Base-by-base conservation (phyloP, 2,113 vertebrate species). In the Aix galericulata region DNA sequence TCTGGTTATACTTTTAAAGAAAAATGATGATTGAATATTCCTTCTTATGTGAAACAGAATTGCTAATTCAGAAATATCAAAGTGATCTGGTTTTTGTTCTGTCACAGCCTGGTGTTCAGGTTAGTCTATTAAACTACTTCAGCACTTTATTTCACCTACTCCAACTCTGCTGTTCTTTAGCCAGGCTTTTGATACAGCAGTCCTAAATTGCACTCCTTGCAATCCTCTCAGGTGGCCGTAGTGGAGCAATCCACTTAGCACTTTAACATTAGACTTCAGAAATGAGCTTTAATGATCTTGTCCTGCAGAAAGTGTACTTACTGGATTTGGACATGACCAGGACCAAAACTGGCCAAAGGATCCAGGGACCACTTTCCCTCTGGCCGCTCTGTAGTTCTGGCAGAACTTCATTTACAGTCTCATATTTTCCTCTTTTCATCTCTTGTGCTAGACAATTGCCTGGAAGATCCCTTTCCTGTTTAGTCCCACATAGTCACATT, bases 11-110 rank as follows among this genome's bases (percentile, higher is more conserved):
- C 93, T 97, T 95, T 96, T 94, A 82, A 93, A 93, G 89, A 94
- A 89, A 96, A 96, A 93, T 82, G 87, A 90, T 97, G 96, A 93
- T 94, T 88, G 93, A 92, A 95, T 97, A 95, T 95, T 96, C 86
- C 63, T 94, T 95, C 95, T 92, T 81, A 94, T 86, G 93, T 94
- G 93, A 95, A 97, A 94, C 95, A 95, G 96, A 95, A 96, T 97
- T 96, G 86, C 89, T 92, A 95, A 95, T 97, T 96, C 94, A 95
- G 95, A 97, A 95, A 90, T 96, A 96, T 94, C 93, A 95, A 88
- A 95, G 93, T 78, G 93, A 89, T 97, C 96, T 97, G 96, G 84
- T 97, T 97, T 97, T 96, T 97, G 96, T 97, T 97, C 91, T 95
- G 92, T 93, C 94, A 95, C 94, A 96, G 95, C 93, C 93, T 92